A percentile compares a stretch with the other conserved stretches of the same genome.
Conservation (phyloP, 1,140 invertebrate species). For the Schlechtendalia chinensis region DNA sequence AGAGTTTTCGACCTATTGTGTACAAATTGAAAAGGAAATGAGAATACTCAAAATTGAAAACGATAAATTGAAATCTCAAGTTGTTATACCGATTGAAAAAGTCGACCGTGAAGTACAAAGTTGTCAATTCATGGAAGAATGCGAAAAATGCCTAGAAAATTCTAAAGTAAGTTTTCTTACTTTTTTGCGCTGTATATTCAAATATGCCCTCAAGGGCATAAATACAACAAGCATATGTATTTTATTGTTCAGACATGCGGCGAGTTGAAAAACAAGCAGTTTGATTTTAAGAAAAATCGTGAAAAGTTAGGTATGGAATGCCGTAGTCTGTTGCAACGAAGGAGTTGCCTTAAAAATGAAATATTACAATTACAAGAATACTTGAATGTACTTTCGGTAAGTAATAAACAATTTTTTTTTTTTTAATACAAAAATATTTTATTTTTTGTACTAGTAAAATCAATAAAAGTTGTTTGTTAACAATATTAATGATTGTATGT, state of each 20-base stretch:
- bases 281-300: slow-evolving; percentile 5
- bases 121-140: slow-evolving; percentile 1
- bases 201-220: neutral
- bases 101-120: neutral
- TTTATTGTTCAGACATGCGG: neutral
- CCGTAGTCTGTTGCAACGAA: slow-evolving; percentile 12
- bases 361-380: slow-evolving; percentile 26
- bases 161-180: neutral
- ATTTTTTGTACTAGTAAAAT: neutral
- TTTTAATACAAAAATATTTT: neutral
- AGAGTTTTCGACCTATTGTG: slow-evolving; percentile 57
- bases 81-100: slow-evolving; percentile 7
- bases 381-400: slow-evolving; percentile 9
- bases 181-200: neutral
- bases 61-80: slow-evolving; percentile 55
- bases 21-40: slow-evolving; percentile 58
- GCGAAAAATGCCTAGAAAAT: slow-evolving; percentile 14
- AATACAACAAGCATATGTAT: neutral
- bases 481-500: too few species aligned
- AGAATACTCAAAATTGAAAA: slow-evolving; percentile 62
- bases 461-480: too few species aligned
- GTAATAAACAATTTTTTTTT: neutral
- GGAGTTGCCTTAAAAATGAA: slow-evolving; percentile 16
- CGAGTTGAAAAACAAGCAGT: slow-evolving; percentile 6
- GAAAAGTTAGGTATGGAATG: slow-evolving; percentile 22